A percentile compares a stretch with the other conserved stretches of the same genome.
phyloP scores from a whole-genome alignment of 2,797 vertebrate genomes.

The Sphenopsis melanotis region DNA sequence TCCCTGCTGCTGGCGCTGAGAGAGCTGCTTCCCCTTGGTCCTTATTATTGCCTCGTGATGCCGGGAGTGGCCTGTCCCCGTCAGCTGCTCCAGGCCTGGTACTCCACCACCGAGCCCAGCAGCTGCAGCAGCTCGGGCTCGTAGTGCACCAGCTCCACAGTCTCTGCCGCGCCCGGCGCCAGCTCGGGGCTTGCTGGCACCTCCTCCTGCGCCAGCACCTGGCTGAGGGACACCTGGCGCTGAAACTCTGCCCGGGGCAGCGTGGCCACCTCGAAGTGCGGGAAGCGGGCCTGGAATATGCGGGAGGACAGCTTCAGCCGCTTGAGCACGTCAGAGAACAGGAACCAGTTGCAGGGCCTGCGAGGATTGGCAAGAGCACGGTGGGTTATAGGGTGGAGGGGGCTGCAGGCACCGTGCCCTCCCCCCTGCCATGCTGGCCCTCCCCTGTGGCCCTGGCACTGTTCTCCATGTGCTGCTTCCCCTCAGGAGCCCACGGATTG shows the following conservation, averaged over 20 bases:
- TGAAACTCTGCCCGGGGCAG: conserved; percentile 85
- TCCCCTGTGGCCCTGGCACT: not conserved
- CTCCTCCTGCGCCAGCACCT: conserved; percentile 82
- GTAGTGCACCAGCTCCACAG: conserved; percentile 90
- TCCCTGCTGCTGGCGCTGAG: conserved; percentile 69
- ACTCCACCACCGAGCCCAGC: conserved; percentile 90
- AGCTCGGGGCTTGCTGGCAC: conserved; percentile 68
- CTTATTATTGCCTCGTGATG: conserved; percentile 78
- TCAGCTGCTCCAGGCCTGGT: conserved; percentile 81
- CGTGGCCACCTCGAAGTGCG: conserved; percentile 89
- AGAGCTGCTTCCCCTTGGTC: conserved; percentile 75
- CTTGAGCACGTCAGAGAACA: conserved; percentile 90
- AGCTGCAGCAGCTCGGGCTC: conserved; percentile 91
- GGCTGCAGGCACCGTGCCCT: fast-evolving
- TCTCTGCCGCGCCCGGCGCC: conserved; percentile 69
- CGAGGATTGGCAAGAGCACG: fast-evolving
- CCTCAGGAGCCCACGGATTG: not conserved
- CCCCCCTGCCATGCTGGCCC: not conserved
- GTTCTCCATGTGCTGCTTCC: not conserved
- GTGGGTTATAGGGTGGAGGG: not conserved
- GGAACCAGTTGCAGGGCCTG: conserved; percentile 98
- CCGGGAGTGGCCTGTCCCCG: conserved; percentile 24
- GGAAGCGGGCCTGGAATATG: conserved; percentile 93
- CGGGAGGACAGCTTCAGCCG: conserved; percentile 91
- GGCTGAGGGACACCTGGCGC: conserved; percentile 88